A percentile compares a stretch with the other conserved stretches of the same genome.
These are phyloP conservation scores for Polymixis flavicincta DNA, from an alignment of 2,888 invertebrate genomes.

Conservation along the genomic window DNA sequence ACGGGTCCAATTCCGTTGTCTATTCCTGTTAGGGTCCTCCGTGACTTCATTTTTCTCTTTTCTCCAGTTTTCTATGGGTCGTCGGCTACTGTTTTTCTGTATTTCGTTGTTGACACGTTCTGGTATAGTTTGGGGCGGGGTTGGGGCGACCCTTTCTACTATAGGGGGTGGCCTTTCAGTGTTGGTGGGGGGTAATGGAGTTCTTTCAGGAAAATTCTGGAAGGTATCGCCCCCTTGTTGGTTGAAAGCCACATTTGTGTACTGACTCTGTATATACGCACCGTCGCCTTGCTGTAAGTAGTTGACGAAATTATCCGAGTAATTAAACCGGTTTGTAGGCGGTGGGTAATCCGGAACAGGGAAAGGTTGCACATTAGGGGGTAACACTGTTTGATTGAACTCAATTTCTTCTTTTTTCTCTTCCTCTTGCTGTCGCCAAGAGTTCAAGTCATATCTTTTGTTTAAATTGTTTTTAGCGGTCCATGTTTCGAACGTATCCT, in stretches of 20 bases:
- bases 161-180: constrained; percentile 58
- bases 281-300: constrained; percentile 87
- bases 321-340: constrained; percentile 75
- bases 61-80: constrained; percentile 84
- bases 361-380: constrained; percentile 71
- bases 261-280: constrained; percentile 83
- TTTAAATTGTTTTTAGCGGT: constrained; percentile 77
- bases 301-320: constrained; percentile 75
- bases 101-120: constrained; percentile 83
- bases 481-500: constrained; percentile 84
- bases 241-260: constrained; percentile 73
- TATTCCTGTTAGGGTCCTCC: constrained; percentile 79
- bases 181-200: constrained; percentile 28
- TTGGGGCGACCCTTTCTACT: constrained; percentile 56
- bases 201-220: constrained; percentile 67
- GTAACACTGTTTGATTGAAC: constrained; percentile 80
- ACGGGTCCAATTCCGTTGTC: constrained; percentile 79
- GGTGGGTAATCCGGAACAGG: constrained; percentile 80
- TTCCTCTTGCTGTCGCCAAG: constrained; percentile 84
- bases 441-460: constrained; percentile 85
- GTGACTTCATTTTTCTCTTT: constrained; percentile 78
- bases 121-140: constrained; percentile 58
- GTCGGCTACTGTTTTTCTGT: constrained; percentile 76
- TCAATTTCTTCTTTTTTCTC: constrained; percentile 80
- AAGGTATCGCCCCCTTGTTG: constrained; percentile 78